Conservation (phyloP, 1,140 invertebrate genomes). For the Achatina immaculata region DNA sequence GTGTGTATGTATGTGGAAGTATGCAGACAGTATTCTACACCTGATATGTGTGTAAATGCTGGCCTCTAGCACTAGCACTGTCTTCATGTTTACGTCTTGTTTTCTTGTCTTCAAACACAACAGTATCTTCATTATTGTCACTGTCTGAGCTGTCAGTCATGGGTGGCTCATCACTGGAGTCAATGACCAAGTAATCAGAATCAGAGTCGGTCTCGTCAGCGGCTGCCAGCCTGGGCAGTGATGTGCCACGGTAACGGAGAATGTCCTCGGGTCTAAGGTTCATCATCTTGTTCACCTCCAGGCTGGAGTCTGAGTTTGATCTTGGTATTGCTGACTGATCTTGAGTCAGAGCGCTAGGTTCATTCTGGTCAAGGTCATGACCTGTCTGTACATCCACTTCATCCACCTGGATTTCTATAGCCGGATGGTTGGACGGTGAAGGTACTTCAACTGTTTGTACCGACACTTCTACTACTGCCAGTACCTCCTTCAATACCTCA, state of each 20-base stretch:
- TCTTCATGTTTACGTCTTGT: background rate
- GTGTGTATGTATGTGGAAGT: no score
- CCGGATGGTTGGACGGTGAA: background rate
- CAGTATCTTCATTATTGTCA: background rate
- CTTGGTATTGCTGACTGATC: background rate
- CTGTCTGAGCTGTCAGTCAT: constrained; percentile 9
- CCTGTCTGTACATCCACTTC: background rate
- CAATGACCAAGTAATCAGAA: constrained; percentile 29
- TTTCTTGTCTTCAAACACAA: background rate
- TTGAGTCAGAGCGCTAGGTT: background rate
- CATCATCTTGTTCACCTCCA: constrained; percentile 21
- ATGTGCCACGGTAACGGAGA: constrained; percentile 31
- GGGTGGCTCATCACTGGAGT: constrained; percentile 12
- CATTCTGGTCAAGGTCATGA: background rate
- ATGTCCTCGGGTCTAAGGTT: constrained; percentile 24
- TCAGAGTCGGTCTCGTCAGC: constrained; percentile 20
- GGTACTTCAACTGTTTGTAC: background rate
- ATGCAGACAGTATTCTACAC: background rate
- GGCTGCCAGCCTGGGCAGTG: constrained; percentile 7
- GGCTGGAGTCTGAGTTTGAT: constrained; percentile 19
- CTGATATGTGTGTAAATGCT: constrained; percentile 22
- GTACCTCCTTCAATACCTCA: background rate
- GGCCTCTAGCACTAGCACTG: background rate
- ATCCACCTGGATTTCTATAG: constrained; percentile 4
- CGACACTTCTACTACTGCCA: background rate